Percentiles rank a stretch among this genome's conserved stretches.
These are phyloP conservation scores for Danio jaintianensis DNA, from an alignment of 2,797 vertebrate species.

Conservation along the genomic window DNA sequence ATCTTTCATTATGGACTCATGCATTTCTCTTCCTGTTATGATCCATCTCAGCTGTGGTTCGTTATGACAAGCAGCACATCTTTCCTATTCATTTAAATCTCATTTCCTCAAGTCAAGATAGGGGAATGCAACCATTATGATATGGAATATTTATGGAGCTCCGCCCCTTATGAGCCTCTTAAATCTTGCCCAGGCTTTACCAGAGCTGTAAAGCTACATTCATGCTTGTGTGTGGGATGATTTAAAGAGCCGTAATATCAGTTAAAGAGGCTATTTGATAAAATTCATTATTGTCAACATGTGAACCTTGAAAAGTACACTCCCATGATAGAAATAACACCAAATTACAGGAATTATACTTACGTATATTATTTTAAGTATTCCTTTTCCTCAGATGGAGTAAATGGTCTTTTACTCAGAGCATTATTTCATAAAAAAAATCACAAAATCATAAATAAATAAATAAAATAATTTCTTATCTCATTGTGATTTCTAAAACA, in stretches of 20 bases:
- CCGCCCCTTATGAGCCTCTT: background rate
- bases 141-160: slow-evolving; percentile 23
- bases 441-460: too few relatives aligned
- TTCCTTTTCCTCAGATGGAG: background rate
- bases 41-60: slow-evolving; percentile 9
- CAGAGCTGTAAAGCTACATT: background rate
- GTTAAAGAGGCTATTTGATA: background rate
- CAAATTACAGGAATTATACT: background rate
- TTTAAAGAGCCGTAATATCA: background rate
- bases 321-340: too few relatives aligned
- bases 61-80: slow-evolving; percentile 16
- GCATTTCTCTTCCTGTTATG: background rate
- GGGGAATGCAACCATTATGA: background rate
- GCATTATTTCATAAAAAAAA: background rate
- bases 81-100: slow-evolving; percentile 33
- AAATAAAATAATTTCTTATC: too few relatives aligned
- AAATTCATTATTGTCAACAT: too few relatives aligned
- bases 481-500: background rate
- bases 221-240: background rate
- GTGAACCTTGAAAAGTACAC: too few relatives aligned
- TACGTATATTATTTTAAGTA: background rate
- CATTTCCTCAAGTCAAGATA: slow-evolving; percentile 32
- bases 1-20: background rate
- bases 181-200: slow-evolving; percentile 1
- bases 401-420: background rate